phyloP scores from a whole-genome alignment of 2,113 vertebrate species.

The Myxocyprinus asiaticus region DNA sequence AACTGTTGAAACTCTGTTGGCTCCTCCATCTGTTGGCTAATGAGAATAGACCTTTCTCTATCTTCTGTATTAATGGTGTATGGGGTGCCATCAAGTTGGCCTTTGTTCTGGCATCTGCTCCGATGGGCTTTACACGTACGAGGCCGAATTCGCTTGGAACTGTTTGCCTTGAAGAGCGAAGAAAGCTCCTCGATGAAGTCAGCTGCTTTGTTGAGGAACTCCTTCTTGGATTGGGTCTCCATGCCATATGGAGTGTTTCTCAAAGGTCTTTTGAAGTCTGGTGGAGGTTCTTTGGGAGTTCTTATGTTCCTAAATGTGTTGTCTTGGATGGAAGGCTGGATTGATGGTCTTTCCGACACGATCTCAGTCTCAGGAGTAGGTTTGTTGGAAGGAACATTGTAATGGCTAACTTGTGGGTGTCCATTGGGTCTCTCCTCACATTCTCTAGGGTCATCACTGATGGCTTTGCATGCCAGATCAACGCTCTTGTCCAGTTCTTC shows the following conservation, averaged over 20 bases:
- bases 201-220: conserved; percentile 93
- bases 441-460: conserved; percentile 77
- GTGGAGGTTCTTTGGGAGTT: conserved; percentile 67
- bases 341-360: conserved; percentile 68
- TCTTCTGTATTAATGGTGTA: conserved; percentile 72
- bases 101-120: conserved; percentile 82
- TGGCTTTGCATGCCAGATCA: conserved; percentile 88
- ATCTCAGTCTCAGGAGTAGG: conserved; percentile 62
- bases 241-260: conserved; percentile 71
- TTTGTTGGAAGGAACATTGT: conserved; percentile 43
- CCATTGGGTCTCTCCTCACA: conserved; percentile 73
- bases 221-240: conserved; percentile 92
- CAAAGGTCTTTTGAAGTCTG: conserved; percentile 72
- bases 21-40: conserved; percentile 57
- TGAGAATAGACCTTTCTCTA: conserved; percentile 79
- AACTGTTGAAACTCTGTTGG: too few relatives aligned
- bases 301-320: conserved; percentile 62
- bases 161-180: conserved; percentile 94
- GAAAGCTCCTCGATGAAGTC: conserved; percentile 98
- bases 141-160: conserved; percentile 86
- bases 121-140: conserved; percentile 85
- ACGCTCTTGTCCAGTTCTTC: conserved; percentile 96
- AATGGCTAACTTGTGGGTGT: conserved; percentile 52
- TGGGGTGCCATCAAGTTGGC: conserved; percentile 67
- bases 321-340: conserved; percentile 65